Percentiles rank a stretch among this genome's conserved stretches.
phyloP scores from a whole-genome alignment of 2,888 invertebrate genomes.

The Dryococelus australis region DNA sequence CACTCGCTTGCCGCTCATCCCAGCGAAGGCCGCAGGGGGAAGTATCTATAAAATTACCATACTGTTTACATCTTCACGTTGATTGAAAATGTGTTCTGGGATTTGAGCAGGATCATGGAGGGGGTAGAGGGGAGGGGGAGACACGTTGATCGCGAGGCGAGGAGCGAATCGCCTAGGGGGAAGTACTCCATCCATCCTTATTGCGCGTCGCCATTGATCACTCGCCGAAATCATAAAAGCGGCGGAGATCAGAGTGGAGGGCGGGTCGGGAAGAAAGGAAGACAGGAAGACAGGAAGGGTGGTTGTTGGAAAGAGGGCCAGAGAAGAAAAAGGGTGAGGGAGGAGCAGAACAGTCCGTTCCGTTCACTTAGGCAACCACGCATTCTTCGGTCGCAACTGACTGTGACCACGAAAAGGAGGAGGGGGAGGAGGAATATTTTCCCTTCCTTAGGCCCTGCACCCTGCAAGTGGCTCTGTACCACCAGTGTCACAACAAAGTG shows the following conservation, averaged over 20 bases:
- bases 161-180: background rate
- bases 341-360: background rate
- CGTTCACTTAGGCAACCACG: conserved; percentile 9
- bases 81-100: conserved; percentile 16
- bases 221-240: background rate
- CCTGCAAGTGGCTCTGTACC: background rate
- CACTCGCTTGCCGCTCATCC: background rate
- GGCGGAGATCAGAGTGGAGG: background rate
- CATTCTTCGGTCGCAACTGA: conserved; percentile 2
- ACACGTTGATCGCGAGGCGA: background rate
- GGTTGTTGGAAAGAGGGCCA: background rate
- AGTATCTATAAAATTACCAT: background rate
- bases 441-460: background rate
- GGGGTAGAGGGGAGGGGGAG: background rate
- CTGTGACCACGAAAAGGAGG: background rate
- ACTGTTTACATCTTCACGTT: conserved; percentile 11
- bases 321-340: background rate
- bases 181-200: background rate
- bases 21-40: background rate
- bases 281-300: background rate
- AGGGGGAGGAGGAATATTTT: background rate
- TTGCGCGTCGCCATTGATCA: background rate
- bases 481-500: background rate
- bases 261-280: background rate
- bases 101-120: background rate